Evolutionary conservation across 2,113 vertebrate genomes (phyloP), one percentile per base, ranked within the genome.

Genomic region (Thomomys bottae): DNA sequence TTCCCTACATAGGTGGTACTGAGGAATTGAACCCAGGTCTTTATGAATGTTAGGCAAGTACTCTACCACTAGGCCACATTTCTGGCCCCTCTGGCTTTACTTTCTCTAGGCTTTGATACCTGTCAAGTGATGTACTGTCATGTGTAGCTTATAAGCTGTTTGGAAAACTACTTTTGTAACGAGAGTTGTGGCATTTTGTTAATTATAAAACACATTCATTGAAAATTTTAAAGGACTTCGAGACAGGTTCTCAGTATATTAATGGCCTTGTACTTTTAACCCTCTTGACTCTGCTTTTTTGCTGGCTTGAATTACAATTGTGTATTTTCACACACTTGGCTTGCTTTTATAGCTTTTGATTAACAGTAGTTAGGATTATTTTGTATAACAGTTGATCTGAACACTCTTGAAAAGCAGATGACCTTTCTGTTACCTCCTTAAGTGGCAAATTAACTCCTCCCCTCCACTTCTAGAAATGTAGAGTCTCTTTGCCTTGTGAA

Each of bases 41-140:
- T n/a, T n/a, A n/a, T n/a, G n/a, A n/a, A n/a, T n/a, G n/a, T n/a
- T n/a, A n/a, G n/a, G n/a, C n/a, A n/a, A n/a, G n/a, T n/a, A n/a
- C n/a, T n/a, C n/a, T n/a, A n/a, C n/a, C n/a, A n/a, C n/a, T n/a
- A n/a, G n/a, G n/a, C n/a, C n/a, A n/a, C n/a, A n/a, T n/a, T n/a
- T n/a, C n/a, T n/a, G n/a, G n/a, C n/a, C n/a, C n/a, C n/a, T n/a
- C n/a, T n/a, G n/a, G 84, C 18, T 88, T 68, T 59, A 82, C 87
- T 91, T 93, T 84, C 81, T 94, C 32, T 87, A 57, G 78, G 45
- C 30, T 90, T 95, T 81, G 54, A 78, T 90, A 87, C 77, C n/a
- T 80, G 34, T 82, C 38, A 89, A 21, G 24, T 82, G 23, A 8
- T 94, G 63, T 67, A 80, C 68, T 89, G 54, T 61, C 73, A 26